Evolutionary conservation across 2,113 vertebrate species (phyloP).

Genomic region (Alosa alosa): DNA sequence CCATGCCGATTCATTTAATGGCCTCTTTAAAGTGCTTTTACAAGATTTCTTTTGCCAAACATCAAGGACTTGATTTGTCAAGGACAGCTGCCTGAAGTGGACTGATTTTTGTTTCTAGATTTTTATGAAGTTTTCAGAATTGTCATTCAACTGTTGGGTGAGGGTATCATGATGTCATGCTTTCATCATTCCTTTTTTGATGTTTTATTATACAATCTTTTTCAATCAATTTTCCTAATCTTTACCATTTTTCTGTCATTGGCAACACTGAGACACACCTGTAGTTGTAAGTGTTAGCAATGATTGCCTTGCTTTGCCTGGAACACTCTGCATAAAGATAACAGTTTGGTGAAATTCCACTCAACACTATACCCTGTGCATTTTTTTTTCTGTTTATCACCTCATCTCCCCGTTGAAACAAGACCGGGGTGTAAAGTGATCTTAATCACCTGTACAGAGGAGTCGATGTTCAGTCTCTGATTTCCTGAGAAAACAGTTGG

Average conservation of each 20-base stretch:
- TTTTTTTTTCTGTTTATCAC: neutral
- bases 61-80: neutral
- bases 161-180: neutral
- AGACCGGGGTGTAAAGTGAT: conserved; percentile 2
- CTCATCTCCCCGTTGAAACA: neutral
- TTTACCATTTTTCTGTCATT: neutral
- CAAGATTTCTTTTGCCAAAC: conserved; percentile 2
- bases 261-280: neutral
- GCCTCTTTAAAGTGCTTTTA: neutral
- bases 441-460: conserved; percentile 24
- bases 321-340: neutral
- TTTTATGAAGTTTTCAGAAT: neutral
- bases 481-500: neutral
- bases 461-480: neutral
- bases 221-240: neutral
- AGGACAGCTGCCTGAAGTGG: neutral
- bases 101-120: conserved; percentile 6
- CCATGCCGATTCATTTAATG: neutral
- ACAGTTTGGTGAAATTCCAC: neutral
- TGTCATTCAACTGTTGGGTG: neutral
- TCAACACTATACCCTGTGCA: neutral
- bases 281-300: neutral
- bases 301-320: neutral
- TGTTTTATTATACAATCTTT: conserved; percentile 12
- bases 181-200: conserved; percentile 21